Base-by-base conservation (phyloP, 2,113 vertebrate species). In the Sterna hirundo region DNA sequence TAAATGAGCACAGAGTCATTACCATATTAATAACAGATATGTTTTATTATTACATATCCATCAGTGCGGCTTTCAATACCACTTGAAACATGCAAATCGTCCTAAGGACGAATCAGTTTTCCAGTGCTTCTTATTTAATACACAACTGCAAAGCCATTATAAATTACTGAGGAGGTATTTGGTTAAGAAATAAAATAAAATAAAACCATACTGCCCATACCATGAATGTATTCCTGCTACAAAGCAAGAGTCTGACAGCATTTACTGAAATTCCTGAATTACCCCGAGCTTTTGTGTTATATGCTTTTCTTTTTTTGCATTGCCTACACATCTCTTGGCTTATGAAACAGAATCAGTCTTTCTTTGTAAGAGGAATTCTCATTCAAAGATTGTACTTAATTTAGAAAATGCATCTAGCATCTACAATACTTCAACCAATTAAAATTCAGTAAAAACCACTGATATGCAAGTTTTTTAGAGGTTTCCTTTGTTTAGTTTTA, bases 31-130 rank as follows among this genome's bases (percentile, higher is more conserved):
- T 99, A 99, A 99, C 98, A 99, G 99, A 99, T 99, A 99, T 99
- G 99, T 99, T 99, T 99, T 99, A 99, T 99, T 99, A 98, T 98
- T 99, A 99, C 98, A 99, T 99, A 99, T 99, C 99, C 98, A 99
- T 99, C 99, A 99, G 99, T 99, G 99, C 98, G 99, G 98, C 98
- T 98, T 99, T 98, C 98, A 99, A 99, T 98, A 99, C 98, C 99
- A 98, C 97, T 99, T 98, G 98, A 98, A 99, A 99, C 99, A 99
- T 99, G 99, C 98, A 99, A 98, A 98, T 99, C 98, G 98, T 98
- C 99, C 98, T 98, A 98, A 98, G 98, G 99, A 99, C 98, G 94
- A 98, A 98, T 98, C 98, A 98, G 98, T 99, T 99, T 99, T 99
- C 99, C 99, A 99, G 99, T 99, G 99, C 99, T 99, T 99, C 97